Conservation (phyloP, 2,888 invertebrate species). For the Dynastes grantii region DNA sequence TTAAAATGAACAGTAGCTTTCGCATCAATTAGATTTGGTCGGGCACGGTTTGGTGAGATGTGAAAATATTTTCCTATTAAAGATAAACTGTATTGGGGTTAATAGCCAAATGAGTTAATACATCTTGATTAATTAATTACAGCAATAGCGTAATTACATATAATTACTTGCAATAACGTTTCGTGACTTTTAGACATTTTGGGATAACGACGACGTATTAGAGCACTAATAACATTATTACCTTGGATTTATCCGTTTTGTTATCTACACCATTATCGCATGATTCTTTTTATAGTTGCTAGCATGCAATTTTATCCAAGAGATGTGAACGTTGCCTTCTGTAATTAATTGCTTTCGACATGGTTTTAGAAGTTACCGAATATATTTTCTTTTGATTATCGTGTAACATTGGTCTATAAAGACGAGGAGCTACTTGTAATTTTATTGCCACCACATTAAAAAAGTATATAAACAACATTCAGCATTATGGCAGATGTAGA, state of each 20-base stretch:
- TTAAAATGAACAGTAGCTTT: not conserved
- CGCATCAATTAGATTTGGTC: not conserved
- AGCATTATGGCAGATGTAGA: too few relatives aligned
- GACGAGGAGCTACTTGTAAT: too few relatives aligned
- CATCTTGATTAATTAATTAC: conserved; percentile 23
- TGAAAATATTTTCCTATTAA: not conserved
- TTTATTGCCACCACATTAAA: too few relatives aligned
- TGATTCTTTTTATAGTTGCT: not conserved
- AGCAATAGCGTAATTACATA: conserved; percentile 18
- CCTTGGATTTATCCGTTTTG: not conserved
- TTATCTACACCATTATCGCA: not conserved
- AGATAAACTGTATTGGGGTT: conserved; percentile 17
- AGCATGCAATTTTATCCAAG: not conserved
- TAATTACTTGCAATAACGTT: conserved; percentile 3
- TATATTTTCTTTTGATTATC: too few relatives aligned
- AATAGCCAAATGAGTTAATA: conserved; percentile 4
- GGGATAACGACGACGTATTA: not conserved
- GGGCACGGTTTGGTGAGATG: not conserved
- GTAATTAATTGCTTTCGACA: too few relatives aligned
- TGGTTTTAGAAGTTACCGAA: too few relatives aligned
- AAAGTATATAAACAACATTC: too few relatives aligned
- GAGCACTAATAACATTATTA: conserved; percentile 26
- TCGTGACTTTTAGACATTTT: conserved; percentile 18
- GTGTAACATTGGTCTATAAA: too few relatives aligned
- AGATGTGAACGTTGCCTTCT: not conserved